These are phyloP conservation scores for Protosalanx chinensis DNA, from an alignment of 2,797 vertebrate species.

Conservation along the genomic window DNA sequence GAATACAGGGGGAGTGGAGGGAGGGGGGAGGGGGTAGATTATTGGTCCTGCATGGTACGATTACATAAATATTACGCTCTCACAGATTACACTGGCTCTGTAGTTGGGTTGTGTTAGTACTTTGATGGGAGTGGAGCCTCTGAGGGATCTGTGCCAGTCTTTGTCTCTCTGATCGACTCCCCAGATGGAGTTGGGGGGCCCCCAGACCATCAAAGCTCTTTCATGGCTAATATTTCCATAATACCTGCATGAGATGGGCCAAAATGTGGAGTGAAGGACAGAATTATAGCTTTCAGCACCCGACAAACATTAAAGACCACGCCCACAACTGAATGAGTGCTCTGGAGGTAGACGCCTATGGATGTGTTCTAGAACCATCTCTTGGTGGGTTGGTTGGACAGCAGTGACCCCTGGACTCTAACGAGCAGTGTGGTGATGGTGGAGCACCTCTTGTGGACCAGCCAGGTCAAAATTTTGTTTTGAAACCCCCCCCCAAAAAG, in stretches of 20 bases:
- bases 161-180: constrained; percentile 17
- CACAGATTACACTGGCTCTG: constrained; percentile 9
- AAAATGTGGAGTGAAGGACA: neutral
- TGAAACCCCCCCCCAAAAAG: too few species aligned
- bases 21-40: neutral
- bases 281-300: constrained; percentile 1
- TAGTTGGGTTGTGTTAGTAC: neutral
- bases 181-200: constrained; percentile 12
- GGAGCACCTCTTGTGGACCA: too few species aligned
- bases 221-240: constrained; percentile 10
- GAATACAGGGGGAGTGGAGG: neutral
- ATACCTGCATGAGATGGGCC: neutral
- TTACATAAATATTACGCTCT: neutral
- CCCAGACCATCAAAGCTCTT: neutral
- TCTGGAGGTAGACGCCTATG: neutral
- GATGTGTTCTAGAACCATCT: neutral
- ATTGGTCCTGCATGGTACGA: neutral
- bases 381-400: neutral
- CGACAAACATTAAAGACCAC: neutral
- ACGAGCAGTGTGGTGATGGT: neutral
- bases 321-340: neutral
- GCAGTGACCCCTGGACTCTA: neutral
- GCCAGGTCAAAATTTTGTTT: too few species aligned
- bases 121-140: constrained; percentile 4
- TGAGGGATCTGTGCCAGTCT: constrained; percentile 5